Evolutionary conservation across 1,140 invertebrate species (phyloP).

Genomic region (Solen grandis): DNA sequence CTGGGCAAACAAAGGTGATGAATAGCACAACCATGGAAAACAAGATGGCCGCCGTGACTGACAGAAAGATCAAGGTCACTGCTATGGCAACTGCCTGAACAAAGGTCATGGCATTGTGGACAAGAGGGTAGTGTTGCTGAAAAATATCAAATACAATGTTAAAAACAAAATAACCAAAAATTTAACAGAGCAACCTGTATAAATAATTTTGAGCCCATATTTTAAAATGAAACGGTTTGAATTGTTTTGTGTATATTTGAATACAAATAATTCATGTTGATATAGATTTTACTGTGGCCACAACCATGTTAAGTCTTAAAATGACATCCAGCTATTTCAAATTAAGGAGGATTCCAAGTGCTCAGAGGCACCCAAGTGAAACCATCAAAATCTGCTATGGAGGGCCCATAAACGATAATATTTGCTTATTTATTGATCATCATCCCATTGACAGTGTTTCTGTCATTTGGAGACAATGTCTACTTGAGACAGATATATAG

Average conservation of each 20-base stretch:
- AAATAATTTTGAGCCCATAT: conserved; percentile 1
- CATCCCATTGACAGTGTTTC: no score
- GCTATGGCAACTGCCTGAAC: conserved; percentile 60
- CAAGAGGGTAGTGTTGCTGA: conserved; percentile 63
- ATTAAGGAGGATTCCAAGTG: no score
- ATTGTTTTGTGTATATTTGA: not conserved
- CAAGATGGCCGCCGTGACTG: conserved; percentile 81
- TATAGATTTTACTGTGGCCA: not conserved
- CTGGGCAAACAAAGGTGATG: conserved; percentile 86
- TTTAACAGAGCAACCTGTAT: not conserved
- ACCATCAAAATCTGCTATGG: no score
- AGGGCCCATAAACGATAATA: no score
- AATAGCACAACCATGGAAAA: conserved; percentile 81
- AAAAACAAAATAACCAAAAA: not conserved
- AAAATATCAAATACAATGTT: conserved; percentile 56
- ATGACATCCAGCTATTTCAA: no score
- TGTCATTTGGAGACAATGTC: no score
- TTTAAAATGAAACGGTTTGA: not conserved
- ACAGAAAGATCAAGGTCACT: conserved; percentile 80
- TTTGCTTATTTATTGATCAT: no score
- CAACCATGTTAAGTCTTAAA: not conserved
- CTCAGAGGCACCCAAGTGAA: no score
- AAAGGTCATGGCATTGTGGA: conserved; percentile 72
- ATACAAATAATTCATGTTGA: not conserved
- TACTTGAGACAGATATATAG: no score